Percentiles rank a stretch among this genome's conserved stretches.
These are phyloP conservation scores for Aphrocallistes beatrix DNA, from an alignment of 37 sponge, comb jelly and placozoan genomes.

Conservation along the genomic window DNA sequence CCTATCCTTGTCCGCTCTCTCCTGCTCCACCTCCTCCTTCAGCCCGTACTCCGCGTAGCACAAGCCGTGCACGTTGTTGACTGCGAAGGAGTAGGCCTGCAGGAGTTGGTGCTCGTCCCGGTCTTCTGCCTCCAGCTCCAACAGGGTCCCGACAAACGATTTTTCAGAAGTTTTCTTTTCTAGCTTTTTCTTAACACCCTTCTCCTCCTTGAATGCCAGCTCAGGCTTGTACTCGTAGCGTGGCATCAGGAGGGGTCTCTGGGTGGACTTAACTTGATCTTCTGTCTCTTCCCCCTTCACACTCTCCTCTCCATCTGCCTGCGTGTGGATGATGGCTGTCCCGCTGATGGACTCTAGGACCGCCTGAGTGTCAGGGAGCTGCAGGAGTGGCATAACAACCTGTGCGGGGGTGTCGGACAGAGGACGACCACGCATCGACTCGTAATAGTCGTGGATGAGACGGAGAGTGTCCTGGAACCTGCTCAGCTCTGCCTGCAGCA, in stretches of 20 bases:
- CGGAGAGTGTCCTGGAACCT: slow-evolving; percentile 62
- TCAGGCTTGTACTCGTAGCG: neutral
- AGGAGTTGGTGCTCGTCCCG: slow-evolving; percentile 1
- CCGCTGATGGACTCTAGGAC: slow-evolving; percentile 1
- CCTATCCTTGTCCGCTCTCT: neutral
- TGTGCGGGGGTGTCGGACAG: neutral
- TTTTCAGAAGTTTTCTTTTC: neutral
- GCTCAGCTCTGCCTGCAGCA: slow-evolving; percentile 84
- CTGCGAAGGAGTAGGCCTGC: neutral
- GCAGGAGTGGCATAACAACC: neutral
- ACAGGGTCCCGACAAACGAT: neutral
- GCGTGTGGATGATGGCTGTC: neutral
- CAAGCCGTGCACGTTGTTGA: neutral
- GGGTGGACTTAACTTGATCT: neutral
- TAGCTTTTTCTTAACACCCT: neutral
- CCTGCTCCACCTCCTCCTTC: slow-evolving; percentile 8
- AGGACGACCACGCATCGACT: slow-evolving; percentile 23
- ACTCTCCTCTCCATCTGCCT: neutral
- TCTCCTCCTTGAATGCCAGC: neutral
- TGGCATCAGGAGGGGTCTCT: neutral
- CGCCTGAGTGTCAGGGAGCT: neutral
- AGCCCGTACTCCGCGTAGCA: neutral
- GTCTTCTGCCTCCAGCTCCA: neutral
- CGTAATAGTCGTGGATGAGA: slow-evolving; percentile 81
- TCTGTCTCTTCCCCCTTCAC: neutral